Evolutionary conservation across 2,113 vertebrate species (phyloP), one percentile per base, ranked within the genome.

Genomic region (Antigone vipio): DNA sequence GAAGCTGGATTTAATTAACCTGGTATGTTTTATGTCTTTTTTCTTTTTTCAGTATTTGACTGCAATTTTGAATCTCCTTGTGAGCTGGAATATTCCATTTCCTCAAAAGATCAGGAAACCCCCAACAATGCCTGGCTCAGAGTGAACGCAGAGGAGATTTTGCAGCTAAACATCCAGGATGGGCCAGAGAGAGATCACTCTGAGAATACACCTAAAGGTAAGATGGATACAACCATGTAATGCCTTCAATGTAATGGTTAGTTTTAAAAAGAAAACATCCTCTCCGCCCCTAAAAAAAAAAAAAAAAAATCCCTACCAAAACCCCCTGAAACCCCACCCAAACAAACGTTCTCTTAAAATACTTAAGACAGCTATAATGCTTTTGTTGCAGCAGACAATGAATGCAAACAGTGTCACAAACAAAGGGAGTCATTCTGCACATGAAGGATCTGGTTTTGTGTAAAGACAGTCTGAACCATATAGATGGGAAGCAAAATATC

Each of bases 31-130:
- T 50, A 0, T 97, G 55, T 80, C 5, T 72, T 9, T 38, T 94
- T 78, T 96, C 6, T 94, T 82, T 30, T 96, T 97, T 74, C 94
- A 98, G 98, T 98, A 82, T 98, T 98, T 85, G 97, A 98, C 88
- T 98, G 98, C 94, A 98, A 98, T 92, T 98, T 98, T 85, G 98
- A 98, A 91, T 97, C 97, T 29, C 97, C 97, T 64, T 98, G 98
- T 81, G 98, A 98, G 62, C 95, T 98, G 91, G 98, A 98, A 77
- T 98, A 98, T 66, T 98, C 97, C 19, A 72, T 98, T 66, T 68
- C 95, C 2, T 92, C 97, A 64, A 95, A 97, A 16, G 92, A 95
- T 50, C 91, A 85, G 4, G 89, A 93, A 80, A 74, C 76, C 22
- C 74, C 92, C 88, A 97, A 58, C 64, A 97, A 94, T 2, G 93